phyloP scores from a whole-genome alignment of 2,888 invertebrate species.

The Amblyteles armatorius region DNA sequence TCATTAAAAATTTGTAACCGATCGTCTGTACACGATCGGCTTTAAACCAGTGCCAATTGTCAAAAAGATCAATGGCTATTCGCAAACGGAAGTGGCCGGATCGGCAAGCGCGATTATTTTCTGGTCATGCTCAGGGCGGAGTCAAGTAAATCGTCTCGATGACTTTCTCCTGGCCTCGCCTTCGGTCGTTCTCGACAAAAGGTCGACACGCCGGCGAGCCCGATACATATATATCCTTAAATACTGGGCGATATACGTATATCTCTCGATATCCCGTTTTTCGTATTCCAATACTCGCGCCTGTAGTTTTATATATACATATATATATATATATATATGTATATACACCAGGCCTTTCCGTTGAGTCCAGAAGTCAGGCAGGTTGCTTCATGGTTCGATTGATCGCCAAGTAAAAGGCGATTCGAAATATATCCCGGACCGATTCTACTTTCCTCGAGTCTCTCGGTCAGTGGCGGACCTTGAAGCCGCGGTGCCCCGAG shows the following conservation, averaged over 20 bases:
- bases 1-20: not conserved
- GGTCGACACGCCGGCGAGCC: slow-evolving; percentile 56
- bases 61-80: slow-evolving; percentile 61
- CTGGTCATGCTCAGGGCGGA: slow-evolving; percentile 29
- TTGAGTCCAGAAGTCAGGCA: slow-evolving; percentile 43
- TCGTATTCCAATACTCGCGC: slow-evolving; percentile 45
- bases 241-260: slow-evolving; percentile 12
- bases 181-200: slow-evolving; percentile 66
- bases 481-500: slow-evolving; percentile 65
- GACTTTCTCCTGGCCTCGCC: slow-evolving; percentile 70
- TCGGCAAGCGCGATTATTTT: slow-evolving; percentile 42
- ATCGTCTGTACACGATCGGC: not conserved
- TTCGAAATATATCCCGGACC: slow-evolving; percentile 23
- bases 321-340: not conserved
- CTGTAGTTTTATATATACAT: not conserved
- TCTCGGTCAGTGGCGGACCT: slow-evolving; percentile 72
- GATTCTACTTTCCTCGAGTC: slow-evolving; percentile 69
- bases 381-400: slow-evolving; percentile 63
- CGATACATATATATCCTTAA: slow-evolving; percentile 23
- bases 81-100: slow-evolving; percentile 58
- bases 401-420: slow-evolving; percentile 54
- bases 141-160: slow-evolving; percentile 65
- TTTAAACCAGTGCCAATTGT: not conserved
- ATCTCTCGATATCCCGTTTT: slow-evolving; percentile 38
- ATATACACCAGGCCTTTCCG: slow-evolving; percentile 4